phyloP scores from a whole-genome alignment of 2,797 vertebrate genomes.

The Australoheros facetus region DNA sequence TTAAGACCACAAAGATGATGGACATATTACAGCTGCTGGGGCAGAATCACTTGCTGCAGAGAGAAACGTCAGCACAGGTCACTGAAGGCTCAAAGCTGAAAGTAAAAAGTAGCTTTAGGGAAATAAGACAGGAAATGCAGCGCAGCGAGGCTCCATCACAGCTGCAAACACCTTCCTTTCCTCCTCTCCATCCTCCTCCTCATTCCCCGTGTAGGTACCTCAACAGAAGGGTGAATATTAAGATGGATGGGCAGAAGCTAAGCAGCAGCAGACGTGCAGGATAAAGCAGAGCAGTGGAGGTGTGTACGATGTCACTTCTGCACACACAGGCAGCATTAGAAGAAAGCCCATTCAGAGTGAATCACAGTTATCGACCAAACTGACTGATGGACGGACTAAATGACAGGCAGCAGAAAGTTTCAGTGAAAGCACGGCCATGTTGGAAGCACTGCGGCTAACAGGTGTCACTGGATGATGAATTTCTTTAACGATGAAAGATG shows the following conservation, averaged over 20 bases:
- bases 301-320: neutral
- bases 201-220: conserved; percentile 20
- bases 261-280: conserved; percentile 2
- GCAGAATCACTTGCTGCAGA: neutral
- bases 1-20: no score
- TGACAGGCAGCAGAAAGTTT: neutral
- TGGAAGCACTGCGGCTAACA: neutral
- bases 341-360: neutral
- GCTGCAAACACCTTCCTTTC: neutral
- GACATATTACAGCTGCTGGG: neutral
- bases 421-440: neutral
- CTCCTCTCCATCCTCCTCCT: neutral
- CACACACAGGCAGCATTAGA: neutral
- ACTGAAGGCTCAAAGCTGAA: neutral
- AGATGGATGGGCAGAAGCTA: conserved; percentile 27
- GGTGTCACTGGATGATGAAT: neutral
- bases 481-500: neutral
- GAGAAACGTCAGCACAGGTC: neutral
- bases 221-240: conserved; percentile 9
- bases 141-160: neutral
- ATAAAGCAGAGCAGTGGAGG: conserved; percentile 22
- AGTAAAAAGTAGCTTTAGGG: neutral
- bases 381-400: neutral
- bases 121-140: neutral
- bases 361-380: neutral